phyloP scores from a whole-genome alignment of 2,113 vertebrate species.

The Patagioenas fasciata region DNA sequence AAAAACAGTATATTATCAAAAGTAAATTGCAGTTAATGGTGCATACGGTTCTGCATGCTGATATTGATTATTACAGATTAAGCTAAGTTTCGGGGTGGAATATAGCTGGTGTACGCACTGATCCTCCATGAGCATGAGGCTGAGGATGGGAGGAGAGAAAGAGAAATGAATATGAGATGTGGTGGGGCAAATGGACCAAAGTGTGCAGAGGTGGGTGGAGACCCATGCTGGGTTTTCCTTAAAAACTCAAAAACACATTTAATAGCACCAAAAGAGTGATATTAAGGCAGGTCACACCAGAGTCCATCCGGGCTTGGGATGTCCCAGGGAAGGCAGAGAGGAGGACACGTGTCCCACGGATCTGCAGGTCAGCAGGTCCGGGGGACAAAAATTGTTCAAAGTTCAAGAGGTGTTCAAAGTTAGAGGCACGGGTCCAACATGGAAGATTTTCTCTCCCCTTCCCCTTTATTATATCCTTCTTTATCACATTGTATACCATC shows the following conservation, averaged over 20 bases:
- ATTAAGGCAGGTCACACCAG: neutral
- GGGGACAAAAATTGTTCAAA: too few species aligned
- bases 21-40: conserved; percentile 39
- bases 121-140: neutral
- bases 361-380: neutral
- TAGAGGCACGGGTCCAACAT: neutral
- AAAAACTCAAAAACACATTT: neutral
- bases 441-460: neutral
- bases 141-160: neutral
- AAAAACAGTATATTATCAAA: conserved; percentile 37
- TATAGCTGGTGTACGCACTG: neutral
- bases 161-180: accelerated
- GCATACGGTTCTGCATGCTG: conserved; percentile 9
- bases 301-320: neutral
- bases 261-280: neutral
- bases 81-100: neutral
- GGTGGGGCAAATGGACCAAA: neutral
- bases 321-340: neutral
- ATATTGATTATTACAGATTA: conserved; percentile 29
- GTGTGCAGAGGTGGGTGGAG: neutral
- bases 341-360: neutral
- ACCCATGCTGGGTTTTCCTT: accelerated
- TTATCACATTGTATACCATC: neutral
- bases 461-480: neutral
- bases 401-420: neutral